These are phyloP conservation scores for Miichthys miiuy DNA, from an alignment of 2,797 vertebrate species.

Conservation along the genomic window DNA sequence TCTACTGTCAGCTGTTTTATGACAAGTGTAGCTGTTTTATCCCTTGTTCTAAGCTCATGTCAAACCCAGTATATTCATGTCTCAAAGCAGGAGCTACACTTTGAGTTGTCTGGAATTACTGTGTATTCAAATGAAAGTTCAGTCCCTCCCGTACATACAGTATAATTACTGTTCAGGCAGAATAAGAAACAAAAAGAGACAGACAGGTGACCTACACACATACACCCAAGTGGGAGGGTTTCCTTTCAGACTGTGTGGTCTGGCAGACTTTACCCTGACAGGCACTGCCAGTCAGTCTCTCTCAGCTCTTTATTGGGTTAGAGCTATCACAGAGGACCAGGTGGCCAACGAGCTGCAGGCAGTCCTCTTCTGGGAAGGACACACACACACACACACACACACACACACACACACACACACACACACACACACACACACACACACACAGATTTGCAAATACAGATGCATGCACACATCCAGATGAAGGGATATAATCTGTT, in stretches of 20 bases:
- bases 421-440: background rate
- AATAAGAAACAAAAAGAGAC: background rate
- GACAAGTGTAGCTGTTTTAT: slow-evolving; percentile 17
- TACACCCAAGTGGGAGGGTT: slow-evolving; percentile 16
- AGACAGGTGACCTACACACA: background rate
- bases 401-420: background rate
- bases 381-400: slow-evolving; percentile 1
- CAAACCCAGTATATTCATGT: slow-evolving; percentile 18
- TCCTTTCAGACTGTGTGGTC: slow-evolving; percentile 22
- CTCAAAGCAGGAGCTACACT: slow-evolving; percentile 2
- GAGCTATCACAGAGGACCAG: slow-evolving; percentile 70
- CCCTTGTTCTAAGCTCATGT: slow-evolving; percentile 26
- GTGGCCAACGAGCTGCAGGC: slow-evolving; percentile 70
- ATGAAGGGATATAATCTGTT: slow-evolving; percentile 9
- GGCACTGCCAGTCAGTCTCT: slow-evolving; percentile 61
- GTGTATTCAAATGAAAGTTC: slow-evolving; percentile 5
- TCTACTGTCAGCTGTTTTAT: slow-evolving; percentile 15
- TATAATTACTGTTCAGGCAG: background rate
- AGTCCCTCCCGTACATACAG: background rate
- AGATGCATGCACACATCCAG: background rate
- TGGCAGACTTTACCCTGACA: slow-evolving; percentile 38
- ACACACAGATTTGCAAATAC: background rate
- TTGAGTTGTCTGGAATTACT: slow-evolving; percentile 4
- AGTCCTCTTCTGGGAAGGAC: slow-evolving; percentile 73
- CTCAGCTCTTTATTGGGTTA: slow-evolving; percentile 76